phyloP scores from a whole-genome alignment of 1,140 invertebrate genomes.

The Caligus rogercresseyi region DNA sequence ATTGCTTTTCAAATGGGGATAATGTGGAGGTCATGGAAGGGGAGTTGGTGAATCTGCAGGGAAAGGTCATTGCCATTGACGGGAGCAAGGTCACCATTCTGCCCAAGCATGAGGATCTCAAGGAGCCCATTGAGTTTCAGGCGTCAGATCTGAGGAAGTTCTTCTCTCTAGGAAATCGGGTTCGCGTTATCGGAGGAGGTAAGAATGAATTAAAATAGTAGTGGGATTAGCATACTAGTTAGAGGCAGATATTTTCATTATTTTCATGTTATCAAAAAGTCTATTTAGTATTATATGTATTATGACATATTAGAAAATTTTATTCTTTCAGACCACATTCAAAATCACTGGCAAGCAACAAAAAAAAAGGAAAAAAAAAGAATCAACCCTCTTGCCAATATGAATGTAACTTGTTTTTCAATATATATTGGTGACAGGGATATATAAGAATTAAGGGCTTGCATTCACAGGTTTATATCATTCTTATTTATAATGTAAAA shows the following conservation, averaged over 20 bases:
- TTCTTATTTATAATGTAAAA: too few relatives aligned
- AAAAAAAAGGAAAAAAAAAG: background rate
- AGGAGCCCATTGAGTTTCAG: conserved; percentile 78
- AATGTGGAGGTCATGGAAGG: conserved; percentile 89
- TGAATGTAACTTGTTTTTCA: too few relatives aligned
- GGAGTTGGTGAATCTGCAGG: conserved; percentile 74
- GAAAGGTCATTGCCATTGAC: conserved; percentile 79
- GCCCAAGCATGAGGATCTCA: conserved; percentile 89
- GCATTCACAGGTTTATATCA: too few relatives aligned
- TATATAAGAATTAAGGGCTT: too few relatives aligned
- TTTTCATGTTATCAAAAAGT: too few relatives aligned
- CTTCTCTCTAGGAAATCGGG: conserved; percentile 84
- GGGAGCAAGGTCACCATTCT: conserved; percentile 87
- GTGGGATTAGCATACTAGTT: too few relatives aligned
- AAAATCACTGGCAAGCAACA: background rate
- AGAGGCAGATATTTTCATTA: too few relatives aligned
- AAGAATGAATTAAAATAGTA: too few relatives aligned
- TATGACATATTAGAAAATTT: too few relatives aligned
- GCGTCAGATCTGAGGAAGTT: conserved; percentile 78
- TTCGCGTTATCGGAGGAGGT: conserved; percentile 74
- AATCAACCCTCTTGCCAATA: too few relatives aligned
- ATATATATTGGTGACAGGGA: too few relatives aligned
- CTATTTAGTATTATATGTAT: too few relatives aligned
- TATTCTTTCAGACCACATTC: background rate
- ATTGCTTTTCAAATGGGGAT: conserved; percentile 79